These are phyloP conservation scores for Chaenodraco wilsoni DNA, from an alignment of 2,797 vertebrate species.

Conservation along the genomic window DNA sequence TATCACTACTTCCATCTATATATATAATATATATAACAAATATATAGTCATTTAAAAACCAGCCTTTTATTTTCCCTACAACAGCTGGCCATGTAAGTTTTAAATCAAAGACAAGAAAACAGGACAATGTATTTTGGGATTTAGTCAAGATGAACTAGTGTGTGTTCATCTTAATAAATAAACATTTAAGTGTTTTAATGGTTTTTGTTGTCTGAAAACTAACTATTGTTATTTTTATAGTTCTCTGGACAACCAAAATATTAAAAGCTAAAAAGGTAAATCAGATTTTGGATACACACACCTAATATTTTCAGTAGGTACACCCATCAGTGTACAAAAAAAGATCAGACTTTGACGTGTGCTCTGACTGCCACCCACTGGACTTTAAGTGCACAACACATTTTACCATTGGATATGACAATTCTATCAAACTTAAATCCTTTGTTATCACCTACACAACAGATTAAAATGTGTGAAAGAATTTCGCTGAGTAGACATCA, in stretches of 20 bases:
- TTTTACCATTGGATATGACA: background rate
- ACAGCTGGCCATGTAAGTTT: background rate
- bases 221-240: too few species aligned
- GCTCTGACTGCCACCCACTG: constrained; percentile 15
- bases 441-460: background rate
- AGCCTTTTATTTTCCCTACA: background rate
- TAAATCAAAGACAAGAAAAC: background rate
- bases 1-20: fast-evolving
- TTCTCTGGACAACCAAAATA: too few species aligned
- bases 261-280: too few species aligned
- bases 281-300: too few species aligned
- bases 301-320: background rate
- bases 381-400: background rate
- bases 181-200: too few species aligned
- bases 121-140: background rate
- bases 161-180: background rate
- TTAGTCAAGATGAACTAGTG: background rate
- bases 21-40: background rate
- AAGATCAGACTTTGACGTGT: background rate
- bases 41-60: background rate
- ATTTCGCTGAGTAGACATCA: background rate
- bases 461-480: too few species aligned
- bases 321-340: background rate
- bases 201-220: too few species aligned
- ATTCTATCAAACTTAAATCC: background rate